These are phyloP conservation scores for Tinamus major DNA, from an alignment of 2,797 vertebrate species.

Conservation along the genomic window DNA sequence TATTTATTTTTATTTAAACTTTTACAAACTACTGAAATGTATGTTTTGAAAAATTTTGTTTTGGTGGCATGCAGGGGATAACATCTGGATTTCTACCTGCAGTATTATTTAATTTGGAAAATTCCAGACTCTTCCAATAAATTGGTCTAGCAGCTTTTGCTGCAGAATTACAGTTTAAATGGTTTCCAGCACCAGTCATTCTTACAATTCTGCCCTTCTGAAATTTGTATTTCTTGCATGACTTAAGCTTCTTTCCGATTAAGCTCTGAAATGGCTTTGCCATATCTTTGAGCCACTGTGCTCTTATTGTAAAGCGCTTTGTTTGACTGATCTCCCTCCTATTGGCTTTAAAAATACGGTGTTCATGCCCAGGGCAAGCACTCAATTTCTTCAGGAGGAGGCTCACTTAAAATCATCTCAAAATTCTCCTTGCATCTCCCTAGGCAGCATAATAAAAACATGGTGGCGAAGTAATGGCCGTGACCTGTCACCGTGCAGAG, in stretches of 20 bases:
- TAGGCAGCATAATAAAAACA: background rate
- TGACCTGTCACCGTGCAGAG: background rate
- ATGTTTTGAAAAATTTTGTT: slow-evolving; percentile 36
- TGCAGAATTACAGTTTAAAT: slow-evolving; percentile 14
- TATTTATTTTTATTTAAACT: slow-evolving; percentile 48
- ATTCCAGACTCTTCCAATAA: slow-evolving; percentile 53
- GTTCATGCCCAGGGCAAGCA: background rate
- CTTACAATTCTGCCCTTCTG: slow-evolving; percentile 22
- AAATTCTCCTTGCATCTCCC: background rate
- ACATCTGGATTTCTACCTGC: background rate
- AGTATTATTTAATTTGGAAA: slow-evolving; percentile 41
- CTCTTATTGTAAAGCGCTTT: background rate
- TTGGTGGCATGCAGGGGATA: slow-evolving; percentile 12
- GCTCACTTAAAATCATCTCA: background rate
- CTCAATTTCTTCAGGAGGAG: background rate
- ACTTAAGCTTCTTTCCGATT: background rate
- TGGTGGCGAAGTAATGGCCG: background rate
- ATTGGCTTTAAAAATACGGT: background rate
- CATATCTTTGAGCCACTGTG: background rate
- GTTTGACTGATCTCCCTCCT: background rate
- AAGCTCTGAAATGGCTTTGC: slow-evolving; percentile 27
- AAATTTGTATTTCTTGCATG: background rate
- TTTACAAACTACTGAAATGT: slow-evolving; percentile 55
- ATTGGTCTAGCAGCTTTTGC: slow-evolving; percentile 10
- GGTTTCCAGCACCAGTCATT: background rate